phyloP scores from a whole-genome alignment of 2,888 invertebrate genomes.

The Parnassius mnemosyne region DNA sequence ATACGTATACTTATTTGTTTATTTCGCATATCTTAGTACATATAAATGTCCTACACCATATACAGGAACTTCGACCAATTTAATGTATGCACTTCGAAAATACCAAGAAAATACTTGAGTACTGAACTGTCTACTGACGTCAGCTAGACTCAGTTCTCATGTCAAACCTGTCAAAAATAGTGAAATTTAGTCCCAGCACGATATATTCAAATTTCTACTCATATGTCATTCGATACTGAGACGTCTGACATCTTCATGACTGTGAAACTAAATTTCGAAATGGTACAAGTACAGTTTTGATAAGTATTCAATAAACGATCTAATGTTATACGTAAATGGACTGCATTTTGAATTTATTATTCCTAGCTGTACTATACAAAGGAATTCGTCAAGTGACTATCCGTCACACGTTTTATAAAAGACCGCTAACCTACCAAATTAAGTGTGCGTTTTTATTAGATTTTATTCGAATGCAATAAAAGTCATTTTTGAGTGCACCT shows the following conservation, averaged over 20 bases:
- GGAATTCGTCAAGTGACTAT: slow-evolving; percentile 71
- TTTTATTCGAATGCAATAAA: slow-evolving; percentile 33
- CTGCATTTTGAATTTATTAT: slow-evolving; percentile 24
- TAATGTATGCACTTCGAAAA: neutral
- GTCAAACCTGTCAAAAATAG: slow-evolving; percentile 66
- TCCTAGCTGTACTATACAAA: slow-evolving; percentile 44
- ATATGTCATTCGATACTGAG: slow-evolving; percentile 68
- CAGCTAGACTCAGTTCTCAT: slow-evolving; percentile 29
- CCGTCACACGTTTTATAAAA: slow-evolving; percentile 53
- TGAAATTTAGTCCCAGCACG: slow-evolving; percentile 73
- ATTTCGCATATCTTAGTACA: no score
- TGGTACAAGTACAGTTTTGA: slow-evolving; percentile 29
- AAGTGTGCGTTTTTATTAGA: slow-evolving; percentile 25
- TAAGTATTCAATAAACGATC: slow-evolving; percentile 32
- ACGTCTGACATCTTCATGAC: slow-evolving; percentile 72
- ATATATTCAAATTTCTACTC: slow-evolving; percentile 62
- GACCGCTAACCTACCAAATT: slow-evolving; percentile 38
- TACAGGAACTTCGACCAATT: no score
- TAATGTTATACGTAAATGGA: slow-evolving; percentile 26
- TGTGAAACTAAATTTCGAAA: slow-evolving; percentile 37
- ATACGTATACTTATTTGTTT: no score
- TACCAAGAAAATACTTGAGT: slow-evolving; percentile 1
- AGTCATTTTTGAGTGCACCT: slow-evolving; percentile 33
- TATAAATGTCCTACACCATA: no score
- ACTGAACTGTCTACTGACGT: slow-evolving; percentile 6